phyloP scores from a whole-genome alignment of 2,797 vertebrate species.

The Masticophis lateralis region DNA sequence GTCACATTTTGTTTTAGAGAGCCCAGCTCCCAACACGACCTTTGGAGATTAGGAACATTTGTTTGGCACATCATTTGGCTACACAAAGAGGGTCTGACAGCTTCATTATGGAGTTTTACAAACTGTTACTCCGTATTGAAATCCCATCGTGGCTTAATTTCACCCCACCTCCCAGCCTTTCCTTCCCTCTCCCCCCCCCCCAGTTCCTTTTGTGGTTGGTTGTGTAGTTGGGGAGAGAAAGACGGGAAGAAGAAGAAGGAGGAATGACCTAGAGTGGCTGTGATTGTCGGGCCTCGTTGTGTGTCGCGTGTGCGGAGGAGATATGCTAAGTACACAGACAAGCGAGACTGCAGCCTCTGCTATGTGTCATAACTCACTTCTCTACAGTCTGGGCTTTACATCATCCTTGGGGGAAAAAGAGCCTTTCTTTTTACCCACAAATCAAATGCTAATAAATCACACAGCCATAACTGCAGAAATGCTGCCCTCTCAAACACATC shows the following conservation, averaged over 20 bases:
- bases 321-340: not conserved
- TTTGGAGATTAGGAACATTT: slow-evolving; percentile 27
- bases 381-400: not conserved
- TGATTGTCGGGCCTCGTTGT: not conserved
- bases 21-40: not conserved
- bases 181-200: no score
- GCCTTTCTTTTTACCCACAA: not conserved
- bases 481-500: not conserved
- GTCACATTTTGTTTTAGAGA: slow-evolving; percentile 7
- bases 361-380: not conserved
- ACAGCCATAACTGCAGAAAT: not conserved
- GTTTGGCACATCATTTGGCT: not conserved
- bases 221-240: not conserved
- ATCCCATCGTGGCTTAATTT: not conserved
- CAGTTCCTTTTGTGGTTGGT: not conserved
- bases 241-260: not conserved
- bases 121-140: slow-evolving; percentile 19
- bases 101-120: slow-evolving; percentile 18
- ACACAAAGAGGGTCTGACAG: slow-evolving; percentile 30
- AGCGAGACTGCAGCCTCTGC: not conserved
- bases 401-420: not conserved
- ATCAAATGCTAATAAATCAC: not conserved
- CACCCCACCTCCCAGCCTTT: not conserved
- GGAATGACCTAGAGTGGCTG: not conserved
- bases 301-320: not conserved